Evolutionary conservation across 2,113 vertebrate species (phyloP).

Genomic region (Dascyllus trimaculatus): DNA sequence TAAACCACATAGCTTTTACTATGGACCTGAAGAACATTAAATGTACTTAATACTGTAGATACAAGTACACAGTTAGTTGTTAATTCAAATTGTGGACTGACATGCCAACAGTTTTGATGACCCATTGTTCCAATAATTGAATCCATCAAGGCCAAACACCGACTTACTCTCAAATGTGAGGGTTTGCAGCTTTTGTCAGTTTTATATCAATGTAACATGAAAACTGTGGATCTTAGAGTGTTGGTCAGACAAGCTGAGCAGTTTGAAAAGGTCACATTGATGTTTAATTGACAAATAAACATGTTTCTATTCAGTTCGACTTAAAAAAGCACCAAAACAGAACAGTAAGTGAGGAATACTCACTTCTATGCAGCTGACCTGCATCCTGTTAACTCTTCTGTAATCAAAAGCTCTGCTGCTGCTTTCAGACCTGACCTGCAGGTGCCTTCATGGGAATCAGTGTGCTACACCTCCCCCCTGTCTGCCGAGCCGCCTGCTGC

Average conservation of each 20-base stretch:
- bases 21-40: neutral
- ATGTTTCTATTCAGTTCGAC: too few relatives aligned
- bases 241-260: neutral
- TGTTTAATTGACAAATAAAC: neutral
- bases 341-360: neutral
- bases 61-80: neutral
- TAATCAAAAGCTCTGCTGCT: conserved; percentile 24
- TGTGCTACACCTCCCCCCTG: conserved; percentile 34
- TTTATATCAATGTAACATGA: too few relatives aligned
- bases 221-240: too few relatives aligned
- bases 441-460: conserved; percentile 43
- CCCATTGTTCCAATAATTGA: too few relatives aligned
- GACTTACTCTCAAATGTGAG: too few relatives aligned
- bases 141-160: too few relatives aligned
- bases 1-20: too few relatives aligned
- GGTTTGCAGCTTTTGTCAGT: too few relatives aligned
- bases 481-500: conserved; percentile 58
- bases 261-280: neutral
- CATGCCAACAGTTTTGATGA: too few relatives aligned
- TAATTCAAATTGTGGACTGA: too few relatives aligned
- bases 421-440: conserved; percentile 50
- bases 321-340: neutral
- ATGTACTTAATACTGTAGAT: neutral
- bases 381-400: conserved; percentile 13
- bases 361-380: neutral